Evolutionary conservation across 2,888 invertebrate species (phyloP).

Genomic region (Drosophila cognata): DNA sequence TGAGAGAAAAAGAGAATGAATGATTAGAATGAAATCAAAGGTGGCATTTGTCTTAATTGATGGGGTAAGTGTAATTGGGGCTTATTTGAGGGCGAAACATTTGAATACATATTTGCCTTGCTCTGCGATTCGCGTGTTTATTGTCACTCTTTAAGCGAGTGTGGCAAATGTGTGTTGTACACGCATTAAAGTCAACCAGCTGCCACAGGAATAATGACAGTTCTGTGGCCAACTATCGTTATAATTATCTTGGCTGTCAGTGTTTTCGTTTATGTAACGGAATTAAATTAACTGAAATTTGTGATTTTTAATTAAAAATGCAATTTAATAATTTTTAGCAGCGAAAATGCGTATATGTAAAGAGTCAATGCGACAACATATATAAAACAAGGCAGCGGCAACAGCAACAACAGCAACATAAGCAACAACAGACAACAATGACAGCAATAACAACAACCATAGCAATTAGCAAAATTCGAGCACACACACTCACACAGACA

Average conservation of each 20-base stretch:
- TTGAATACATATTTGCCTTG: background rate
- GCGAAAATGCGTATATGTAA: slow-evolving; percentile 9
- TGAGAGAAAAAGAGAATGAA: slow-evolving; percentile 1
- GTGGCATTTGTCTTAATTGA: background rate
- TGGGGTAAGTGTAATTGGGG: background rate
- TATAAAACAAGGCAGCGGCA: slow-evolving; percentile 37
- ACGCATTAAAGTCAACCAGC: slow-evolving; percentile 4
- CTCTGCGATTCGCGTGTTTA: background rate
- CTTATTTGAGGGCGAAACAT: background rate
- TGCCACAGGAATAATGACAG: slow-evolving; percentile 7
- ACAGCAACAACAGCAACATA: slow-evolving; percentile 9
- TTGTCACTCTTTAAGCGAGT: background rate
- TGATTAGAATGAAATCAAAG: slow-evolving; percentile 10
- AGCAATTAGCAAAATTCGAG: slow-evolving; percentile 73
- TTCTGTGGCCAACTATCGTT: slow-evolving; percentile 7
- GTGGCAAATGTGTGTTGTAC: background rate
- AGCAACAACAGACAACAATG: slow-evolving; percentile 38
- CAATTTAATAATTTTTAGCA: slow-evolving; percentile 54
- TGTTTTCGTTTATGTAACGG: slow-evolving; percentile 20
- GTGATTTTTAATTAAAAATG: slow-evolving; percentile 69
- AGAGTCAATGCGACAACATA: slow-evolving; percentile 44
- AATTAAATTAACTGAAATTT: slow-evolving; percentile 45
- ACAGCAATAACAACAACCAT: slow-evolving; percentile 52
- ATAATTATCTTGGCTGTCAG: slow-evolving; percentile 13
- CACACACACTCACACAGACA: slow-evolving; percentile 12